Base-by-base conservation (phyloP, 2,113 vertebrate species). In the Chascanopsetta lugubris region DNA sequence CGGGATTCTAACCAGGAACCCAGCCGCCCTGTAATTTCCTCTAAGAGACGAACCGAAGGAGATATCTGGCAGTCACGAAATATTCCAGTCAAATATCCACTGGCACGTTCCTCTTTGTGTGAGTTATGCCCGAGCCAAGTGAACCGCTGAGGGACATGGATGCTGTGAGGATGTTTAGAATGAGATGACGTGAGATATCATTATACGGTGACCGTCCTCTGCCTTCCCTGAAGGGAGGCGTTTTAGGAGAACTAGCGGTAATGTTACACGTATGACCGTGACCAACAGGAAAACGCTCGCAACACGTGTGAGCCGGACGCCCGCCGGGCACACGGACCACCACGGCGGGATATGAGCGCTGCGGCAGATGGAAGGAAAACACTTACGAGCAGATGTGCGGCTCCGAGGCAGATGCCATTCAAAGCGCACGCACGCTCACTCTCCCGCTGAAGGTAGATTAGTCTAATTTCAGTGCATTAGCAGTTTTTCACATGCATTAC, bases 311-410 rank as follows among this genome's bases (percentile, higher is more conserved):
- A 73, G 65, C 18, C 20, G 51, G 65, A 74, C 71, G 36, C 80
- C 82, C 42, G 48, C 76, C 36, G 77, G 47, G 84, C 60, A 34
- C 75, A n/a, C 8, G 38, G 60, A 29, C n/a, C 63, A 67, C 69
- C 69, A 75, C 68, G 77, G 80, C 56, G 45, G 60, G 63, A 64
- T 70, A 65, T 17, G 72, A 79, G 66, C 45, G 49, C 53, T 2
- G 21, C 1, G 18, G 69, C 67, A 79, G 43, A 80, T 25, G 83
- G 72, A 77, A 76, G 21, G 49, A 76, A 80, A 83, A 32, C 1
- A 36, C 78, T 75, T 82, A 79, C 50, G 8, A 63, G 74, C 82
- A 89, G 82, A 89, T 87, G 87, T 90, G 82, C 65, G 70, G 34
- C 62, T 47, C 0, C 27, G 32, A 63, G 61, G 49, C 49, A 53